Evolutionary conservation across 1,140 invertebrate species (phyloP).

Genomic region (Drosophila nasuta): DNA sequence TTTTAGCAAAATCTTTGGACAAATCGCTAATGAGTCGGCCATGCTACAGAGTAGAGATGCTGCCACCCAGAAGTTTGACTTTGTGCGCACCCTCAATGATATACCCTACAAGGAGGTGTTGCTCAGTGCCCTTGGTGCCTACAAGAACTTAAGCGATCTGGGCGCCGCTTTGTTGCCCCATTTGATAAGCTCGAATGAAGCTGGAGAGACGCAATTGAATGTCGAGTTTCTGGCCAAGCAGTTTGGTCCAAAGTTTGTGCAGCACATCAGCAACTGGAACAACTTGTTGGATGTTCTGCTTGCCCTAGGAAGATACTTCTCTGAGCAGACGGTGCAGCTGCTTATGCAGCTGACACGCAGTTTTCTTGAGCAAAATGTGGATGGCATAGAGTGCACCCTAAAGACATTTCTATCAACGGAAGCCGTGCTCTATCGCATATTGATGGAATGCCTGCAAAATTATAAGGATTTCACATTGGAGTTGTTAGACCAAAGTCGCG

Average conservation of each 20-base stretch:
- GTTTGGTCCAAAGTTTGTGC: conserved; percentile 68
- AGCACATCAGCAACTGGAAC: conserved; percentile 63
- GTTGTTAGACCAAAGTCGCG: conserved; percentile 45
- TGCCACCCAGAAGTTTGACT: conserved; percentile 54
- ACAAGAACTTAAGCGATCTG: conserved; percentile 48
- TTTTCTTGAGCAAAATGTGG: conserved; percentile 67
- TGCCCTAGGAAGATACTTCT: conserved; percentile 66
- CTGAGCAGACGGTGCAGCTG: conserved; percentile 48
- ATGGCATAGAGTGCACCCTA: conserved; percentile 57
- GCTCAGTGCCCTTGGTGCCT: conserved; percentile 52
- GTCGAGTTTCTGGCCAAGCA: conserved; percentile 37
- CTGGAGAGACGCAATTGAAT: conserved; percentile 55
- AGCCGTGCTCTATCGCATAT: conserved; percentile 67
- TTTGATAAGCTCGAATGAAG: conserved; percentile 35
- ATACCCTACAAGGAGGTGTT: conserved; percentile 71
- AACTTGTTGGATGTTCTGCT: conserved; percentile 66
- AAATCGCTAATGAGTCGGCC: conserved; percentile 34
- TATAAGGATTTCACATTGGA: conserved; percentile 64
- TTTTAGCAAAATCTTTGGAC: conserved; percentile 43
- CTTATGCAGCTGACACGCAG: conserved; percentile 60
- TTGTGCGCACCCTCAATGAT: conserved; percentile 73
- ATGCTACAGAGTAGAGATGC: conserved; percentile 22
- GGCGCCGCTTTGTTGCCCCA: conserved; percentile 49
- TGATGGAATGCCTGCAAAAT: conserved; percentile 67
- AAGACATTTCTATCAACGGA: conserved; percentile 77